Evolutionary conservation across 2,113 vertebrate species (phyloP).

Genomic region (Neolamprologus modestus): DNA sequence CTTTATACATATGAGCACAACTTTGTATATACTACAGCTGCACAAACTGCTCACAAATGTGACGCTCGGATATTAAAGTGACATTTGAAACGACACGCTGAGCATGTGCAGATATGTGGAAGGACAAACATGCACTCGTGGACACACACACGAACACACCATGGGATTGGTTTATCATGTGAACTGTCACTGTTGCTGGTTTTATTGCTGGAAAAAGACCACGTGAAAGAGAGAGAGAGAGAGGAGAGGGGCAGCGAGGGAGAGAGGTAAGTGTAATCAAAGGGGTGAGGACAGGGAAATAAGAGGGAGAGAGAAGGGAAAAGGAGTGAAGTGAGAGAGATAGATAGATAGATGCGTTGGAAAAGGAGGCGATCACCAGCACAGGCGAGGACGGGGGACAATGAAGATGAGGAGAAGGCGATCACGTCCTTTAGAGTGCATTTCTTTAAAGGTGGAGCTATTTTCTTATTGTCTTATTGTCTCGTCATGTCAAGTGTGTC

Average conservation of each 20-base stretch:
- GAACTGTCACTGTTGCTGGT: neutral
- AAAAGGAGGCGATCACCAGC: conserved; percentile 51
- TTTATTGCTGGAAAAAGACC: neutral
- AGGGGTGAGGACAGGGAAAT: neutral
- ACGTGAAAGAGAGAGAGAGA: neutral
- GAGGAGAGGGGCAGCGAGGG: neutral
- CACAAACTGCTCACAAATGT: neutral
- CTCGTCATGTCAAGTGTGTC: neutral
- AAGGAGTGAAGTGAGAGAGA: neutral
- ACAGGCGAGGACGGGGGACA: conserved; percentile 32
- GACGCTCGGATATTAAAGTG: neutral
- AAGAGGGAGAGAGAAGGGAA: neutral
- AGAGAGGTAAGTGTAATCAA: neutral
- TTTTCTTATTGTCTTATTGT: neutral
- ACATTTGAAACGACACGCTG: neutral
- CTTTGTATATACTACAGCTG: neutral
- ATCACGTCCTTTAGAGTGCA: conserved; percentile 29
- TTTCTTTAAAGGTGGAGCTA: conserved; percentile 58
- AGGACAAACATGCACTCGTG: neutral
- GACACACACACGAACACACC: neutral
- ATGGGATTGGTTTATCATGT: neutral
- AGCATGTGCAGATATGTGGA: neutral
- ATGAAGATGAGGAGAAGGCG: conserved; percentile 26
- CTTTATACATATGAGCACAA: neutral
- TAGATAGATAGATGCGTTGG: conserved; percentile 37